phyloP scores from a whole-genome alignment of 2,113 vertebrate genomes.

The Serranochromis macrocephalus region DNA sequence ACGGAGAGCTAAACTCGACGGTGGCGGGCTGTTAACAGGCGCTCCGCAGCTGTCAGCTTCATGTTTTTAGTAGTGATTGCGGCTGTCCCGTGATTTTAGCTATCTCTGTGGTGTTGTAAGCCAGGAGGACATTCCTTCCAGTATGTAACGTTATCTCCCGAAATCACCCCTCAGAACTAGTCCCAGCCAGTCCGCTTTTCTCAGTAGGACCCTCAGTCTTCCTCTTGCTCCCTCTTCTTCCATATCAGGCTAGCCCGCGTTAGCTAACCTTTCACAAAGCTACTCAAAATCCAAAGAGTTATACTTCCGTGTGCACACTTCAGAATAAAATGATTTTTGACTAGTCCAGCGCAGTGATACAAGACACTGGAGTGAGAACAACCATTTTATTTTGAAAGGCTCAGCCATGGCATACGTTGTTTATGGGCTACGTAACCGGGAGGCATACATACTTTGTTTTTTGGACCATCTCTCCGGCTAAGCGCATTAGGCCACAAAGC shows the following conservation, averaged over 20 bases:
- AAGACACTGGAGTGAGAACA: background rate
- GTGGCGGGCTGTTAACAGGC: background rate
- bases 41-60: slow-evolving; percentile 12
- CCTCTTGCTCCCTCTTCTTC: slow-evolving; percentile 18
- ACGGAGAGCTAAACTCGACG: slow-evolving; percentile 7
- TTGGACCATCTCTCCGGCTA: background rate
- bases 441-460: too few relatives aligned
- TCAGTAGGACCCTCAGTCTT: background rate
- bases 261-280: background rate
- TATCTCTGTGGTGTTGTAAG: background rate
- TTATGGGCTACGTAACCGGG: background rate
- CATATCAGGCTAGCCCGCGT: slow-evolving; percentile 28
- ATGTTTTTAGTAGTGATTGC: slow-evolving; percentile 4
- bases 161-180: slow-evolving; percentile 31
- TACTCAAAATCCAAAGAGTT: fast-evolving
- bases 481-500: background rate
- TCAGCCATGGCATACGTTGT: background rate
- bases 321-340: slow-evolving; percentile 16
- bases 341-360: background rate
- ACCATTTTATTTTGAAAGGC: background rate
- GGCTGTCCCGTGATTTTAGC: background rate
- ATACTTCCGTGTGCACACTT: background rate
- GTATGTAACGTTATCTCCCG: slow-evolving; percentile 23
- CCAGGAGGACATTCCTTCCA: slow-evolving; percentile 24
- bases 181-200: slow-evolving; percentile 6